phyloP scores from a whole-genome alignment of 2,113 vertebrate genomes.

The Sorex araneus region DNA sequence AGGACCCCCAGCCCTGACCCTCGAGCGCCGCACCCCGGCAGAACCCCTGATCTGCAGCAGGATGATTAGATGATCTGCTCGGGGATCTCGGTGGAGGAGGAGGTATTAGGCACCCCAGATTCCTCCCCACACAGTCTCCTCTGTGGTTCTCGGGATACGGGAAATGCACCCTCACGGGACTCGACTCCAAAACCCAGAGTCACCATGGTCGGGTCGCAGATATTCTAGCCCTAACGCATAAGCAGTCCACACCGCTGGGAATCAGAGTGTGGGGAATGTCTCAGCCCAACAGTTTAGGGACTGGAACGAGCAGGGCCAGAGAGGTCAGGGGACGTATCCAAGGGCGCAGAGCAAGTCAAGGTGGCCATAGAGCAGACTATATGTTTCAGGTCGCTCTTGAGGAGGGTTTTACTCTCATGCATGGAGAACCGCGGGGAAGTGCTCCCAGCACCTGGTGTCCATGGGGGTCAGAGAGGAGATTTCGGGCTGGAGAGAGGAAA shows the following conservation, averaged over 20 bases:
- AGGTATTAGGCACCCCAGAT: background rate
- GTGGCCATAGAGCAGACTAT: background rate
- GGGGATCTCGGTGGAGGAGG: slow-evolving; percentile 27
- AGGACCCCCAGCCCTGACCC: background rate
- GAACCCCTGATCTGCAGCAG: background rate
- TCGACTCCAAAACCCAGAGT: too few relatives aligned
- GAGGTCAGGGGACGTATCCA: background rate
- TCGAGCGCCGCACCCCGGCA: fast-evolving
- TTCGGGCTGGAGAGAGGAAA: background rate
- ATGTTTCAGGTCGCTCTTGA: background rate
- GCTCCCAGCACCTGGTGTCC: background rate
- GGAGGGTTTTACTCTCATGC: background rate
- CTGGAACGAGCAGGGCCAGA: background rate
- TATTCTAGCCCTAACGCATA: background rate
- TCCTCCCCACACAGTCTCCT: background rate
- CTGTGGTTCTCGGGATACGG: background rate
- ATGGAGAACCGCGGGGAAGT: background rate
- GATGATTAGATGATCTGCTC: background rate
- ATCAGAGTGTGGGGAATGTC: background rate
- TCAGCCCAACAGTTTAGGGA: background rate
- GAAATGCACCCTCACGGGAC: too few relatives aligned
- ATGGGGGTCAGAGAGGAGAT: fast-evolving
- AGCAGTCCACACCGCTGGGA: background rate
- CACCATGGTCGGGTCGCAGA: background rate
- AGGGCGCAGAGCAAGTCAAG: background rate